Base-by-base conservation (phyloP, 2,797 vertebrate species). In the Gallinago solitaria region DNA sequence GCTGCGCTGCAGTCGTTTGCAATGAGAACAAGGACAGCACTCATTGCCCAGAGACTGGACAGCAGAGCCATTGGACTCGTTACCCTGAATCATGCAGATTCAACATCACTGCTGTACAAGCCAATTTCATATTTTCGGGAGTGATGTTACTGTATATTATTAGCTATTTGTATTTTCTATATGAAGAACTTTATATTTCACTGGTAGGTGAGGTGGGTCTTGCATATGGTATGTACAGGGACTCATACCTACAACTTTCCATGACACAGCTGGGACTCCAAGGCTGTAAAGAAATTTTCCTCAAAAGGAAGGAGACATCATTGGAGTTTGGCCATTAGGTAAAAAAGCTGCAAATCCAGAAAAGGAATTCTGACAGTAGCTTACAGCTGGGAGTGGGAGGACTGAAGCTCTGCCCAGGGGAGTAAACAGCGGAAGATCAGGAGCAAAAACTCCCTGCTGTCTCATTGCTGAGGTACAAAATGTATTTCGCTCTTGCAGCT, bases 31-130 rank as follows among this genome's bases (percentile, higher is more conserved):
- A 63, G n/a, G 39, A 39, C 5, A 67, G 18, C 24, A 28, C 24
- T 61, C 43, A 32, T 25, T 41, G 48, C 39, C 63, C 12, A 0
- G 33, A 50, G n/a, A 33, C 16, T 17, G 69, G 53, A 51, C 48
- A 33, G 68, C 27, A 60, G 39, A n/a, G 28, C 1, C 1, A 7
- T 48, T 35, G 41, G 20, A 51, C 23, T 54, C 1, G 0, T 35
- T 60, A 43, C 15, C 35, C 25, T 53, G 33, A 81, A 45, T 50
- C 1, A 17, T 6, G 17, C 18, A 75, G 71, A 65, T n/a, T 51
- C 51, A 80, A 20, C 17, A 28, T 24, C 18, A 21, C 32, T 48
- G 17, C 33, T 13, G 11, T 51, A 17, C 25, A 43, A 37, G 14
- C 4, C 32, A 3, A 25, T 89, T 83, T 14, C 8, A 6, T 9